Percentiles rank a stretch among this genome's conserved stretches.
phyloP scores from a whole-genome alignment of 2,797 vertebrate genomes.

The Clarias laeviceps region DNA sequence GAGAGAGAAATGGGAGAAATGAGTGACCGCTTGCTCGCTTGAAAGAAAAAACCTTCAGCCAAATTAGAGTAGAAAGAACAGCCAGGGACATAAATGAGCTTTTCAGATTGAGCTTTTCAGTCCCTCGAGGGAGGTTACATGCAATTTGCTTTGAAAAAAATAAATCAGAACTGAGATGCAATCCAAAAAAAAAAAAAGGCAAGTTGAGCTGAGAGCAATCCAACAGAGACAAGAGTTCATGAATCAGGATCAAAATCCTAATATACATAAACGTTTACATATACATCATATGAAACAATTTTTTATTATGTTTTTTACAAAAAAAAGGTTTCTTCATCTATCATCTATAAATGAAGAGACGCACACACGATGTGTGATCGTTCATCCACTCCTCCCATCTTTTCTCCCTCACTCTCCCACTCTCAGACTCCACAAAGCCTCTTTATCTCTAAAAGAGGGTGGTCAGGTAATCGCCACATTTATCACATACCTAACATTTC shows the following conservation, averaged over 20 bases:
- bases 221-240: neutral
- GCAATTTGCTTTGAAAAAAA: neutral
- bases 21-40: neutral
- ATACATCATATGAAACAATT: neutral
- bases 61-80: constrained; percentile 50
- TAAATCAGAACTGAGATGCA: neutral
- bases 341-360: neutral
- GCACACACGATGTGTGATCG: neutral
- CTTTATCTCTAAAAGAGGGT: constrained; percentile 45
- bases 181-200: constrained; percentile 35
- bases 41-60: constrained; percentile 43
- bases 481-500: constrained; percentile 55
- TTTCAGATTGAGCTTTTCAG: constrained; percentile 22
- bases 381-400: constrained; percentile 6
- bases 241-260: neutral
- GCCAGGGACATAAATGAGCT: constrained; percentile 48
- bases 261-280: neutral
- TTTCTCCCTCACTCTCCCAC: neutral
- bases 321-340: neutral
- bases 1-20: neutral
- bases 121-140: neutral
- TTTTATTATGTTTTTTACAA: neutral
- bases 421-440: constrained; percentile 20
- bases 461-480: constrained; percentile 48
- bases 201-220: constrained; percentile 19